Evolutionary conservation across 2,797 vertebrate species (phyloP).

Genomic region (Margarornis squamiger): DNA sequence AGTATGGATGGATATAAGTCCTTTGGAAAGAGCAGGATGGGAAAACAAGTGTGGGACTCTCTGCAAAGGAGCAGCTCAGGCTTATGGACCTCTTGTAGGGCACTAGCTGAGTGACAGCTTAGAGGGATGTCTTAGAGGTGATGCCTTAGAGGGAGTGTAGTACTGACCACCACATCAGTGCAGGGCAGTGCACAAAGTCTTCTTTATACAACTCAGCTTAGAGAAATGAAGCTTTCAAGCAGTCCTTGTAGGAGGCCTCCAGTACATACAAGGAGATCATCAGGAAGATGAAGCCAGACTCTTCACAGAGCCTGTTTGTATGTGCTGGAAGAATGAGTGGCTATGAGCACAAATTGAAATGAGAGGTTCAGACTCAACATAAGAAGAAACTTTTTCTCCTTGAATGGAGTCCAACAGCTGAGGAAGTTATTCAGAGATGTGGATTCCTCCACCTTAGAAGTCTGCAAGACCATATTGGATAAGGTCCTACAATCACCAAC

Average conservation of each 20-base stretch:
- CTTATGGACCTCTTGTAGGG: not conserved
- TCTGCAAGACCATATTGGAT: not conserved
- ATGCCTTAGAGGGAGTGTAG: not conserved
- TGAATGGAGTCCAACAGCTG: not conserved
- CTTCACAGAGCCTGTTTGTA: not conserved
- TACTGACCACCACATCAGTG: not conserved
- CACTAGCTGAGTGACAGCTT: not conserved
- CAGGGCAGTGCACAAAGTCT: not conserved
- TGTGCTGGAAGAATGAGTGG: not conserved
- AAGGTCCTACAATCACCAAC: not conserved
- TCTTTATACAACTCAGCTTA: not conserved
- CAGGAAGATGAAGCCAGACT: not conserved
- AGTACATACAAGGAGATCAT: not conserved
- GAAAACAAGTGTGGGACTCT: not conserved
- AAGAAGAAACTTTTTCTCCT: not conserved
- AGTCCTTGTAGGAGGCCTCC: not conserved
- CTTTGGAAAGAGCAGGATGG: not conserved
- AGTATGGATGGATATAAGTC: not conserved
- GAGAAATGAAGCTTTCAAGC: not conserved
- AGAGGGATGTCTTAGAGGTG: too few relatives aligned
- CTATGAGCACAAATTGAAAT: not conserved
- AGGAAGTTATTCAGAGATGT: not conserved
- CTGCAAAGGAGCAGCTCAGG: not conserved
- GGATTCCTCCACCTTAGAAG: not conserved
- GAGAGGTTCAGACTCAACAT: not conserved